A percentile compares a stretch with the other conserved stretches of the same genome.
Conservation (phyloP, 2,888 invertebrate species). For the Ariolimax columbianus region DNA sequence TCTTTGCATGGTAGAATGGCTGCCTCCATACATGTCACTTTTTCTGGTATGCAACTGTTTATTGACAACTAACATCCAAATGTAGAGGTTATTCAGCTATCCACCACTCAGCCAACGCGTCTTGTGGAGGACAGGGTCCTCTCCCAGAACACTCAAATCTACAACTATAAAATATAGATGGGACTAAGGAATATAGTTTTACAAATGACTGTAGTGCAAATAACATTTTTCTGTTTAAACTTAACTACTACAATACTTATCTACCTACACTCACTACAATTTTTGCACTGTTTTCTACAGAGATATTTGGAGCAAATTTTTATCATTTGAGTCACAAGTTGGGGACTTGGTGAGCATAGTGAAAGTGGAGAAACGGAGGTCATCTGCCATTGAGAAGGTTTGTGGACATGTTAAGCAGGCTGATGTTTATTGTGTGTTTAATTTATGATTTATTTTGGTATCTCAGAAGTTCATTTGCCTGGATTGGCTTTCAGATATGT, state of each 20-base stretch:
- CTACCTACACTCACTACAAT: too few species aligned
- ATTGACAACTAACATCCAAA: too few species aligned
- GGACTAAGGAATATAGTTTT: too few species aligned
- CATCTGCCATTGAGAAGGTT: slow-evolving; percentile 93
- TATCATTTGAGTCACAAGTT: slow-evolving; percentile 99
- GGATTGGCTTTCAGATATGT: neutral
- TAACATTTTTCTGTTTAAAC: neutral
- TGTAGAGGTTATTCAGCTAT: too few species aligned
- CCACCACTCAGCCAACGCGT: too few species aligned
- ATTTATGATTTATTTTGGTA: neutral
- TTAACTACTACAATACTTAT: too few species aligned
- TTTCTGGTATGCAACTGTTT: too few species aligned
- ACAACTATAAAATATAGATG: too few species aligned
- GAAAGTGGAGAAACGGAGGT: slow-evolving; percentile 96
- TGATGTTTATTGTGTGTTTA: neutral
- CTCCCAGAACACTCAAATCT: too few species aligned
- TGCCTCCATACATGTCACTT: too few species aligned
- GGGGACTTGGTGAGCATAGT: slow-evolving; percentile 97
- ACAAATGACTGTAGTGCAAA: neutral
- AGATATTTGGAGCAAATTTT: slow-evolving; percentile 98
- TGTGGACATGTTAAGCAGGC: neutral
- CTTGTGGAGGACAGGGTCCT: too few species aligned
- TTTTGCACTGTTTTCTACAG: slow-evolving; percentile 78
- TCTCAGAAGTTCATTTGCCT: neutral
- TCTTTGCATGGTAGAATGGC: too few species aligned